Evolutionary conservation across 2,113 vertebrate genomes (phyloP), one percentile per base, ranked within the genome.

Genomic region (Albula goreensis): DNA sequence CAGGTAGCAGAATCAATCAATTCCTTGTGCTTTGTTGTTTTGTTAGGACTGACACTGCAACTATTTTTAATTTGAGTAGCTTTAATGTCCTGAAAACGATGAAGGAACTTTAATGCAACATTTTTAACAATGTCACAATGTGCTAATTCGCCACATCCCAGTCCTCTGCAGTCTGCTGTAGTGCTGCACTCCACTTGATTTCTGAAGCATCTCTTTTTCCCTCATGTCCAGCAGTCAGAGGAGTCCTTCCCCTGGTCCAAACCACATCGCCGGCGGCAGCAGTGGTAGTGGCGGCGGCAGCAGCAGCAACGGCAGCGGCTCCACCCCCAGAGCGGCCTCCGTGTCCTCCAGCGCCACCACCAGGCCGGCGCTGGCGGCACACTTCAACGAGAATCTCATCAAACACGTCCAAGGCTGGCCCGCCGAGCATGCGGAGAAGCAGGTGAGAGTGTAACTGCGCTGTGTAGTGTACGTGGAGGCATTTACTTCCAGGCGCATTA

Each of bases 361-460:
- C 82, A 66, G 60, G 5, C 97, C 98, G 63, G 95, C 97, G 31
- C 94, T 99, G 94, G 98, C 97, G 88, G 94, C 97, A 94, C 97
- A 99, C 94, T 99, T 99, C 91, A 97, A 97, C 91, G 98, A 99
- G 94, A 98, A 94, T 91, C 98, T 99, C 95, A 98, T 99, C 93
- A 98, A 97, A 92, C 98, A 99, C 87, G 98, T 99, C 89, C 98
- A 99, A 93, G 97, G 97, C 89, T 99, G 98, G 98, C 97, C 98
- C 91, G 97, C 97, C 88, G 98, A 99, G 91, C 98, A 97, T 50
- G 97, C 96, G n/a, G 98, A 99, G 94, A 99, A 99, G 90, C 98
- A 99, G 96, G 98, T 99, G 83, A 3, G 57, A 3, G 57, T 85
- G 83, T 63, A 1, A 77, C 12, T 85, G 83, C 77, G 83, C 31